Conservation (phyloP, 2,888 invertebrate genomes). For the Temnothorax ravouxi region DNA sequence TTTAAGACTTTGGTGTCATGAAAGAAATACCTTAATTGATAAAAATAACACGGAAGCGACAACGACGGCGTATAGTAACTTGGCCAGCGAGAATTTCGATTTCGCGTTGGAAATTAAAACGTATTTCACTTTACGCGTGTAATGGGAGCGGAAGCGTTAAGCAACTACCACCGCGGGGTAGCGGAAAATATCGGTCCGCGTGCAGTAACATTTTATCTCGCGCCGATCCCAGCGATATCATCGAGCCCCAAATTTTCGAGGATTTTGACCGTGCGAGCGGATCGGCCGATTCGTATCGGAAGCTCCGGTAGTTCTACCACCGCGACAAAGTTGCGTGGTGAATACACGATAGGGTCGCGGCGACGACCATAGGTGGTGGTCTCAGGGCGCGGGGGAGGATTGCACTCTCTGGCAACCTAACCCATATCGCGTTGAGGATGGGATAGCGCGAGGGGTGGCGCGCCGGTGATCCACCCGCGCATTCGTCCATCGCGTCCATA, state of each 20-base stretch:
- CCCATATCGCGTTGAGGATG: conserved; percentile 55
- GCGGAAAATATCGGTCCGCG: conserved; percentile 32
- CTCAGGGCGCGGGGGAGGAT: conserved; percentile 34
- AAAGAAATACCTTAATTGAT: no score
- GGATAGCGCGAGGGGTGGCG: conserved; percentile 56
- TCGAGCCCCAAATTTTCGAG: conserved; percentile 50
- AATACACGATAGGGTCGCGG: conserved; percentile 61
- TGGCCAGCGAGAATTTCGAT: conserved; percentile 18
- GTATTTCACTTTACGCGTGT: conserved; percentile 47
- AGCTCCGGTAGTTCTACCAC: conserved; percentile 27
- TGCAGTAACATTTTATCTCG: conserved; percentile 52
- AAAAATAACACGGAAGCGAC: background rate
- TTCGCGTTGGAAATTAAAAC: conserved; percentile 39
- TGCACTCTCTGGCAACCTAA: conserved; percentile 55
- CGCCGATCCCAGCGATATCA: conserved; percentile 42
- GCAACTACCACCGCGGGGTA: conserved; percentile 5
- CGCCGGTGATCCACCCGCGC: conserved; percentile 77
- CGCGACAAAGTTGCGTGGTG: conserved; percentile 57
- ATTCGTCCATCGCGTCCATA: conserved; percentile 84
- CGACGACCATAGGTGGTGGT: conserved; percentile 2
- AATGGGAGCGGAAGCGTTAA: conserved; percentile 23
- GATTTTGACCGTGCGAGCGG: conserved; percentile 50
- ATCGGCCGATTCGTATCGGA: conserved; percentile 47
- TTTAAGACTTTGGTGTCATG: no score
- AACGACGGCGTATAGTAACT: background rate